phyloP scores from a whole-genome alignment of 2,888 invertebrate genomes.

The Resseliella maxima region DNA sequence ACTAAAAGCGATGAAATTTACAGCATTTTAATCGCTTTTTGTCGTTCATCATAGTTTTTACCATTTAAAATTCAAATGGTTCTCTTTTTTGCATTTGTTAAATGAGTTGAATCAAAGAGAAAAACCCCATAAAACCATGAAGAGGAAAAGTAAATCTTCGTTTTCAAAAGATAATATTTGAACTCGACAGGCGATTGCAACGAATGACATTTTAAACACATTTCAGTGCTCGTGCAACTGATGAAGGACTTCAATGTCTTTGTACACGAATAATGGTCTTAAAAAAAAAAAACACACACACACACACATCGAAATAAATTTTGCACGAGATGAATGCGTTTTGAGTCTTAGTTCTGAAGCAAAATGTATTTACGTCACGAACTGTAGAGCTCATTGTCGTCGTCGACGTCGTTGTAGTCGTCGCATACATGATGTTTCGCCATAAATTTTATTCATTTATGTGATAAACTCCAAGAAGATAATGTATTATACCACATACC shows the following conservation, averaged over 20 bases:
- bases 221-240: background rate
- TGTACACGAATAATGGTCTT: background rate
- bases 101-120: background rate
- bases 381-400: background rate
- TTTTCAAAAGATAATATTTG: background rate
- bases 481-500: constrained; percentile 5
- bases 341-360: no score
- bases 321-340: background rate
- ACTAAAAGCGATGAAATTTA: background rate
- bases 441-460: constrained; percentile 49
- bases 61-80: background rate
- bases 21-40: background rate
- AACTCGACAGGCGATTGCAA: background rate
- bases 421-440: constrained; percentile 48
- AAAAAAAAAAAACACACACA: background rate
- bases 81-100: background rate
- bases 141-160: background rate
- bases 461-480: constrained; percentile 27
- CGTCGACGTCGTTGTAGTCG: no score
- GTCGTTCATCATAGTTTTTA: background rate
- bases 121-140: background rate
- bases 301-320: background rate
- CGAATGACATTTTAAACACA: background rate
- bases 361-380: constrained; percentile 40
- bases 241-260: background rate